A percentile compares a stretch with the other conserved stretches of the same genome.
These are phyloP conservation scores for Drosophila simulans DNA, from an alignment of 1,140 invertebrate genomes.

Conservation along the genomic window DNA sequence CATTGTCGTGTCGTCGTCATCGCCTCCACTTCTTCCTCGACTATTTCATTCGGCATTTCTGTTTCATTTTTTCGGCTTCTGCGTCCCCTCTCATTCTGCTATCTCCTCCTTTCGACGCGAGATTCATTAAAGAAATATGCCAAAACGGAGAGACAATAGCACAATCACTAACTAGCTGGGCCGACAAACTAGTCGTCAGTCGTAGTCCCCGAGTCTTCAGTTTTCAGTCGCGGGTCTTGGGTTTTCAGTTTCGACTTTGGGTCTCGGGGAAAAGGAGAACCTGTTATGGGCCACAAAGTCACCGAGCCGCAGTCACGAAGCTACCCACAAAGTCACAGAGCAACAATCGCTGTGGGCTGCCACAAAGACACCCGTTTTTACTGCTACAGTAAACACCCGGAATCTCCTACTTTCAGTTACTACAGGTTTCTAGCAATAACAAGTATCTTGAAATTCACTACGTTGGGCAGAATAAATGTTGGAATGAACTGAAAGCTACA, in stretches of 20 bases:
- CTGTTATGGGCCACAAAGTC: conserved; percentile 42
- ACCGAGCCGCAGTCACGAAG: conserved; percentile 24
- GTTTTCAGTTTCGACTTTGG: conserved; percentile 1
- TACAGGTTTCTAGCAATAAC: neutral
- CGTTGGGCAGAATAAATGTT: too few species aligned
- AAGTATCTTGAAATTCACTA: too few species aligned
- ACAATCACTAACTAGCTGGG: conserved; percentile 36
- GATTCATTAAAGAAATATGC: conserved; percentile 82
- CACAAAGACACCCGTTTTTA: conserved; percentile 32
- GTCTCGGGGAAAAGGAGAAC: conserved; percentile 26
- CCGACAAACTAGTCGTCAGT: conserved; percentile 60
- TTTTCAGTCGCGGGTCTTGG: neutral
- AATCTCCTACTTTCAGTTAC: neutral
- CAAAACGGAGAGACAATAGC: conserved; percentile 64
- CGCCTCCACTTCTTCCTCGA: conserved; percentile 37
- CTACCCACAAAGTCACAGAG: conserved; percentile 25
- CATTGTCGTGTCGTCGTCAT: conserved; percentile 47
- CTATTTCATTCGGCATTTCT: conserved; percentile 50
- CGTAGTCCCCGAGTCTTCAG: conserved; percentile 2
- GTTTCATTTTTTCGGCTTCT: conserved; percentile 30
- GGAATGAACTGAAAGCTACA: too few species aligned
- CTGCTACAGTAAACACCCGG: conserved; percentile 10
- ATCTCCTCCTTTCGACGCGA: conserved; percentile 27
- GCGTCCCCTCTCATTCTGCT: conserved; percentile 17
- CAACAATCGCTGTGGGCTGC: conserved; percentile 31